phyloP scores from a whole-genome alignment of 1,140 invertebrate species.

The Drosophila kurseongensis region DNA sequence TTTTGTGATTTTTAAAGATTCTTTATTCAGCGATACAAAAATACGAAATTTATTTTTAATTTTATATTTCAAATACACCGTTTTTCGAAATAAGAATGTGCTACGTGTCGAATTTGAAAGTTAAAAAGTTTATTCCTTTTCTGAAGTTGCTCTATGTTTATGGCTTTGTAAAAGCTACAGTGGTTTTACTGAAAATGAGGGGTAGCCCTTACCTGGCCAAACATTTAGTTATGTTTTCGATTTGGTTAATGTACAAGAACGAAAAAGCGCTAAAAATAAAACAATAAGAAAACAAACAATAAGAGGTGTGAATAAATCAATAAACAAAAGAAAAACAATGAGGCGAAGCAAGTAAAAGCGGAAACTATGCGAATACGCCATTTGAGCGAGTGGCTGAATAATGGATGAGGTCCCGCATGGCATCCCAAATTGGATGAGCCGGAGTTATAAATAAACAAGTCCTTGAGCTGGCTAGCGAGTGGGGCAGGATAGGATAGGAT shows the following conservation, averaged over 20 bases:
- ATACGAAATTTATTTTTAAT: no score
- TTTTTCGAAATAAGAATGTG: no score
- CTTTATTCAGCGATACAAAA: no score
- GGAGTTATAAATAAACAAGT: conserved; percentile 48
- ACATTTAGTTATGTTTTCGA: conserved; percentile 8
- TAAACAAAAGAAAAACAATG: conserved; percentile 38
- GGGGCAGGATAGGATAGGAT: not conserved
- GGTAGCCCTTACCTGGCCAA: conserved; percentile 18
- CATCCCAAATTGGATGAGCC: conserved; percentile 29
- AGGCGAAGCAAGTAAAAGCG: conserved; percentile 3
- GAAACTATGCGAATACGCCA: conserved; percentile 36
- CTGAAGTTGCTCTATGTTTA: not conserved
- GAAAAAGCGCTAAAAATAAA: conserved; percentile 51
- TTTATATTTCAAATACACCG: no score
- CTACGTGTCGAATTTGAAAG: no score
- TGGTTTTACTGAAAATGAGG: conserved; percentile 1
- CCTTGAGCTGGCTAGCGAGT: conserved; percentile 10
- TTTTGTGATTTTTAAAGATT: no score
- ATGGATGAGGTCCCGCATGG: conserved; percentile 38
- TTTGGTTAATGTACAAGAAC: conserved; percentile 39
- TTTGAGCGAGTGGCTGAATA: conserved; percentile 33
- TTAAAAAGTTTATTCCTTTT: no score
- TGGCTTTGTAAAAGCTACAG: not conserved
- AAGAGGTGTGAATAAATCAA: conserved; percentile 48
- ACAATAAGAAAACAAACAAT: conserved; percentile 11